Conservation (phyloP, 2,113 vertebrate species). For the Scomber colias region DNA sequence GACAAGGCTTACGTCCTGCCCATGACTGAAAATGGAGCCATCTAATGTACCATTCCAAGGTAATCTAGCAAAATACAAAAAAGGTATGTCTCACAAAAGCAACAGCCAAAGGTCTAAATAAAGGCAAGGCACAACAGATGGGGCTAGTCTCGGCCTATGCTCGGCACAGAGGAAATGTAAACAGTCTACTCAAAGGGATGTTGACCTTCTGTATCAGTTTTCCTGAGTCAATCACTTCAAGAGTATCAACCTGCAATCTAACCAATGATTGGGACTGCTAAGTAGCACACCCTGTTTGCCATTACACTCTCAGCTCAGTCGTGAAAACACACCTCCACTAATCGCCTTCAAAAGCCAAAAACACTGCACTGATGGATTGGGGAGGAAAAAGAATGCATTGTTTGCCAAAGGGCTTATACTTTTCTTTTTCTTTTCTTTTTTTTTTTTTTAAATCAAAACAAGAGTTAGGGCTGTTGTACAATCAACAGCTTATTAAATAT, state of each 20-base stretch:
- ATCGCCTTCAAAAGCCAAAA: slow-evolving; percentile 48
- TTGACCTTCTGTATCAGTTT: slow-evolving; percentile 77
- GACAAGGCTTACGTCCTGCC: slow-evolving; percentile 15
- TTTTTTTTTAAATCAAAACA: slow-evolving; percentile 49
- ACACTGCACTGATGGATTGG: slow-evolving; percentile 19
- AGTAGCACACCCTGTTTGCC: slow-evolving; percentile 62
- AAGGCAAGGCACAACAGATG: slow-evolving; percentile 54
- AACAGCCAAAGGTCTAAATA: slow-evolving; percentile 60
- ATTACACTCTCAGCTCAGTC: slow-evolving; percentile 27
- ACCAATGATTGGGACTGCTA: slow-evolving; percentile 44
- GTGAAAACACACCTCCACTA: slow-evolving; percentile 43
- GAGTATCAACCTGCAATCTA: slow-evolving; percentile 63
- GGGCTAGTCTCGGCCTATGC: slow-evolving; percentile 26
- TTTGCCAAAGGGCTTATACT: slow-evolving; percentile 52
- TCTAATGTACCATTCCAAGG: slow-evolving; percentile 47
- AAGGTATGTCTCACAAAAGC: slow-evolving; percentile 32
- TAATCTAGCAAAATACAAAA: slow-evolving; percentile 38
- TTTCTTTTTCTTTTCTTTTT: slow-evolving; percentile 9
- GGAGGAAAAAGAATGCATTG: slow-evolving; percentile 53
- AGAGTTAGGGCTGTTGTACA: slow-evolving; percentile 29
- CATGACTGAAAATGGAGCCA: slow-evolving; percentile 47
- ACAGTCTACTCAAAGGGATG: slow-evolving; percentile 67
- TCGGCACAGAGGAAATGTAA: slow-evolving; percentile 70
- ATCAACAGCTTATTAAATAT: slow-evolving; percentile 51
- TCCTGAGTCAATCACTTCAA: slow-evolving; percentile 74